Evolutionary conservation across 2,888 invertebrate species (phyloP), one percentile per base, ranked within the genome.

Genomic region (Pachymerium ferrugineum): DNA sequence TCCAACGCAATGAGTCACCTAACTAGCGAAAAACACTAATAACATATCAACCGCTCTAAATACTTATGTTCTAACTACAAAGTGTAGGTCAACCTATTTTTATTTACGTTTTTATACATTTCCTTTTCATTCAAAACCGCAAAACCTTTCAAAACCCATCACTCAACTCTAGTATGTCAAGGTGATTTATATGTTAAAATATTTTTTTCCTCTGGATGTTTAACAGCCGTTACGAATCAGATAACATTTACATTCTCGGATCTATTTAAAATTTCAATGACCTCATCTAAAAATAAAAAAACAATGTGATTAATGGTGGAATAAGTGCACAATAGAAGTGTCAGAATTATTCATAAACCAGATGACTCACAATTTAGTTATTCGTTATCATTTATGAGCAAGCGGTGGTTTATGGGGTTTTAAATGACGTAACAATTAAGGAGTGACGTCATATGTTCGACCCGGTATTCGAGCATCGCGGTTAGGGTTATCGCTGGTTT

Each of bases 341-440:
- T 47, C 47, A 47, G 47, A 47, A 47, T 47, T 47, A 47, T 47
- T 47, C 47, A 47, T 47, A 47, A 47, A 22, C n/a, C 47, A 19
- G 19, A 22, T 47, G 47, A 47, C 47, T 47, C 47, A 19, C 47
- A 47, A 22, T 19, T 47, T 47, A n/a, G n/a, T n/a, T 47, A 47
- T 47, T 3, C 19, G 3, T 47, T n/a, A n/a, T n/a, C n/a, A n/a
- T n/a, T n/a, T n/a, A n/a, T n/a, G n/a, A n/a, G n/a, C n/a, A n/a
- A n/a, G n/a, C n/a, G n/a, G n/a, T n/a, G n/a, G n/a, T n/a, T n/a
- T n/a, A n/a, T n/a, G n/a, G n/a, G n/a, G n/a, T n/a, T n/a, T n/a
- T n/a, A n/a, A n/a, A n/a, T n/a, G n/a, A n/a, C n/a, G n/a, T n/a
- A n/a, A n/a, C n/a, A n/a, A n/a, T n/a, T n/a, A n/a, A n/a, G n/a